Evolutionary conservation across 2,888 invertebrate genomes (phyloP).

Genomic region (Drosophila kokeensis): DNA sequence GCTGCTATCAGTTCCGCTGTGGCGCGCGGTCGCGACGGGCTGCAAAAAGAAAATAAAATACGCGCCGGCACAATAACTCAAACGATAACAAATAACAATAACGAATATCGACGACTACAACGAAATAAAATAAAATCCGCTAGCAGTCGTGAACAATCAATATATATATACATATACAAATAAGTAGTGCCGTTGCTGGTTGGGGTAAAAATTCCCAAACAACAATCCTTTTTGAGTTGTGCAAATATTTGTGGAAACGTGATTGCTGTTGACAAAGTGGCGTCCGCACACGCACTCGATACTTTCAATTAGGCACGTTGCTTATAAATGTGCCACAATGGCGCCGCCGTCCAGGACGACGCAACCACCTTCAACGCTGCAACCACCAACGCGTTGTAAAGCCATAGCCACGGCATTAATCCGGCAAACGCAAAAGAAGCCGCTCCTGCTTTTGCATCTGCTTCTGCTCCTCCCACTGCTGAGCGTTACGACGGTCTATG

Average conservation of each 20-base stretch:
- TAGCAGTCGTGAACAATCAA: slow-evolving; percentile 23
- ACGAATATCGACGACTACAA: slow-evolving; percentile 28
- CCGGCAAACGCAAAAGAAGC: slow-evolving; percentile 16
- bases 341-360: slow-evolving; percentile 73
- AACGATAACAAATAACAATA: slow-evolving; percentile 10
- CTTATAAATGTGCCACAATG: slow-evolving; percentile 82
- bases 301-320: slow-evolving; percentile 75
- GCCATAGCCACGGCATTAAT: slow-evolving; percentile 49
- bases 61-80: slow-evolving; percentile 30
- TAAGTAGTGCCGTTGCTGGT: slow-evolving; percentile 12
- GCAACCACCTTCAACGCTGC: slow-evolving; percentile 57
- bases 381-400: slow-evolving; percentile 77
- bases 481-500: slow-evolving; percentile 34
- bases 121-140: slow-evolving; percentile 20
- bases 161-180: slow-evolving; percentile 15
- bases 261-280: slow-evolving; percentile 81
- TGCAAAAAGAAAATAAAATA: slow-evolving; percentile 35
- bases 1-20: slow-evolving; percentile 52
- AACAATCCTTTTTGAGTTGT: slow-evolving; percentile 66
- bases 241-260: slow-evolving; percentile 72
- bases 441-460: slow-evolving; percentile 6
- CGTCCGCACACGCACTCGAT: slow-evolving; percentile 68
- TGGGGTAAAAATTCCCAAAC: slow-evolving; percentile 10
- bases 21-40: slow-evolving; percentile 64
- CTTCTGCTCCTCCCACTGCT: slow-evolving; percentile 36